phyloP scores from a whole-genome alignment of 2,888 invertebrate genomes.

The Phalera bucephala region DNA sequence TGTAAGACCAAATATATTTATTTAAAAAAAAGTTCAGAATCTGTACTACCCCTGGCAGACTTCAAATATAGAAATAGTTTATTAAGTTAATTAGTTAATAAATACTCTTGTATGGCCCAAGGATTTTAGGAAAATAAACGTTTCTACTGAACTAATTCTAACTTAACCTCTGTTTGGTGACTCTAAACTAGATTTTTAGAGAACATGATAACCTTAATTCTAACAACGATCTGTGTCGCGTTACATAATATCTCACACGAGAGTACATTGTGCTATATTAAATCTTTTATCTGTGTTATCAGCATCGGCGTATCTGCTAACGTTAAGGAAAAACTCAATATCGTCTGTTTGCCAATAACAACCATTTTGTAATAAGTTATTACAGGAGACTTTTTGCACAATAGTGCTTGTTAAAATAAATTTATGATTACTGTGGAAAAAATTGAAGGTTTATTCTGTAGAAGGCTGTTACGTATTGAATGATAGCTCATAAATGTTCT shows the following conservation, averaged over 20 bases:
- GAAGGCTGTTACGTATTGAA: too few species aligned
- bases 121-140: too few species aligned
- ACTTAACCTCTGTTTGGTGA: too few species aligned
- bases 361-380: slow-evolving; percentile 28
- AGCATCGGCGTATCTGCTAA: slow-evolving; percentile 14
- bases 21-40: too few species aligned
- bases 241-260: slow-evolving; percentile 9
- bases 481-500: too few species aligned
- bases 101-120: too few species aligned
- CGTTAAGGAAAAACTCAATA: slow-evolving; percentile 15
- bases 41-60: too few species aligned
- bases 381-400: slow-evolving; percentile 6
- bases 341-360: slow-evolving; percentile 31
- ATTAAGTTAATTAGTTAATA: too few species aligned
- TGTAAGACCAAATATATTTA: too few species aligned
- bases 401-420: not conserved
- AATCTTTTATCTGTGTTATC: slow-evolving; percentile 28
- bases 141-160: too few species aligned
- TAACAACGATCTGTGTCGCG: not conserved
- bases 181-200: not conserved
- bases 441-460: too few species aligned
- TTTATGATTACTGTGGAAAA: not conserved
- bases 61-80: too few species aligned
- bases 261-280: slow-evolving; percentile 17
- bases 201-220: not conserved